phyloP scores from a whole-genome alignment of 2,113 vertebrate species.

The Plotosus lineatus region DNA sequence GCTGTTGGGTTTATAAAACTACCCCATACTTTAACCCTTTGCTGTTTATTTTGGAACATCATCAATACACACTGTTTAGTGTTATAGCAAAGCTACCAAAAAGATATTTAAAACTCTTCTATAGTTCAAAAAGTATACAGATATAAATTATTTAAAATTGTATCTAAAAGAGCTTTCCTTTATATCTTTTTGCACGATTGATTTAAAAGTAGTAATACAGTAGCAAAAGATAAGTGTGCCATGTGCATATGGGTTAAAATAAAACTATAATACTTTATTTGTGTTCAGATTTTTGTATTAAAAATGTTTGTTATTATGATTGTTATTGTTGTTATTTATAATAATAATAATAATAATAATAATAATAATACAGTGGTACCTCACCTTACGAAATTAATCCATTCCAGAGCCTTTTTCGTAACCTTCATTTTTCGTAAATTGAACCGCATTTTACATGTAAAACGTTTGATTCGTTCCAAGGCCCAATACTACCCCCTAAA shows the following conservation, averaged over 20 bases:
- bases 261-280: neutral
- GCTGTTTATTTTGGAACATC: neutral
- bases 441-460: too few relatives aligned
- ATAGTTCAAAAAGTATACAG: neutral
- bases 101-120: neutral
- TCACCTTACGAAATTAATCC: too few relatives aligned
- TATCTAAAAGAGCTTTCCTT: neutral
- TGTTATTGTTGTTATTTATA: too few relatives aligned
- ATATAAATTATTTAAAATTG: neutral
- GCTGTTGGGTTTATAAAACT: slow-evolving; percentile 56
- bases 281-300: slow-evolving; percentile 68
- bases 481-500: too few relatives aligned
- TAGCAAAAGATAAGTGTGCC: slow-evolving; percentile 51
- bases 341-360: too few relatives aligned
- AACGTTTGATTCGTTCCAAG: too few relatives aligned
- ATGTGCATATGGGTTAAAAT: neutral
- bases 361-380: too few relatives aligned
- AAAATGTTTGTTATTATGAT: slow-evolving; percentile 71
- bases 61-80: neutral
- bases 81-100: neutral
- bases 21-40: neutral
- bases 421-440: too few relatives aligned
- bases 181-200: slow-evolving; percentile 41
- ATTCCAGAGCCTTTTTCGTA: too few relatives aligned
- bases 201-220: slow-evolving; percentile 56